Base-by-base conservation (phyloP, 2,797 vertebrate species). In the Australoheros facetus region DNA sequence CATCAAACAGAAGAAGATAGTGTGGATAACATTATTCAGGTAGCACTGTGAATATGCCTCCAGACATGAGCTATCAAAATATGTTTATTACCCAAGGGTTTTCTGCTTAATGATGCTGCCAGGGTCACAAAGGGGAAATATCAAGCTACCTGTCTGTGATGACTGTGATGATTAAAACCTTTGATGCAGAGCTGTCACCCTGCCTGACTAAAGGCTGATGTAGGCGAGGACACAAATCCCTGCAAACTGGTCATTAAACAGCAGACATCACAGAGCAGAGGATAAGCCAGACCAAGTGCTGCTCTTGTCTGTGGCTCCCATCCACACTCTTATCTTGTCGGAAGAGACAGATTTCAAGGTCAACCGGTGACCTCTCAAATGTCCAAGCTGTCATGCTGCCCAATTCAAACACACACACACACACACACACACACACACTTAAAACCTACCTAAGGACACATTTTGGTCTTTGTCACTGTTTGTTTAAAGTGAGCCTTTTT, bases 141-240 rank as follows among this genome's bases (percentile, higher is more conserved):
- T 73, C 75, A 84, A 53, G 79, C 64, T 51, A 75, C 80, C 79
- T 85, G 73, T 17, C 75, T 51, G 82, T 7, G 54, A 87, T 55
- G 71, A 91, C 74, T 59, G 73, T 28, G 53, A 66, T 80, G 74
- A 90, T 88, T 87, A 85, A 85, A 87, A 56, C 72, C 81, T 84
- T 73, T 82, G 86, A 91, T 77, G 73, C 74, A 26, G 53, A 82
- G 75, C 81, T 83, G 87, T 88, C 80, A 75, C 73, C 80, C 32
- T 34, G 76, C 73, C 82, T 71, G 82, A 73, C 71, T 70, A 56
- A 62, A 77, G 55, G 54, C 71, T 57, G 77, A 82, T 71, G 74
- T 26, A 53, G 56, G 75, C 2, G 42, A 84, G 70, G 83, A 80
- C 42, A 80, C 59, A 89, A 83, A 87, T 77, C 62, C 54, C 1